Evolutionary conservation across 2,113 vertebrate genomes (phyloP).

Genomic region (Setophaga kirtlandii): DNA sequence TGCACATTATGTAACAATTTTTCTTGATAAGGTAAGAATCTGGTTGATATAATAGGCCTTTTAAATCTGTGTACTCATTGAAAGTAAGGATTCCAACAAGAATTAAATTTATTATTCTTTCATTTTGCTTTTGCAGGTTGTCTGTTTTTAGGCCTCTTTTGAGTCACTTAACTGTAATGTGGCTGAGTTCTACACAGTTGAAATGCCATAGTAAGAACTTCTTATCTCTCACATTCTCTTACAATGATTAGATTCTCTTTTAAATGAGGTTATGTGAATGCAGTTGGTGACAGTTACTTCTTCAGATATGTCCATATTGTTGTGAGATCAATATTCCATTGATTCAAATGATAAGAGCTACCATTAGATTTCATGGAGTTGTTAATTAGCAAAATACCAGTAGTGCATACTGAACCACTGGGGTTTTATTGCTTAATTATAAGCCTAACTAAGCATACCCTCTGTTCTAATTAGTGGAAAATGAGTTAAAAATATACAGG

Average conservation of each 20-base stretch:
- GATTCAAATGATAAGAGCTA: neutral
- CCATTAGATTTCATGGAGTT: neutral
- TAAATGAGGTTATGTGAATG: neutral
- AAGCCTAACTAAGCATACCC: constrained; percentile 45
- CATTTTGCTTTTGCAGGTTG: neutral
- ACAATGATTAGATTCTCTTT: neutral
- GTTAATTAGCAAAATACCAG: constrained; percentile 40
- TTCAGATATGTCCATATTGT: neutral
- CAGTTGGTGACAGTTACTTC: neutral
- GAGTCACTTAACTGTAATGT: neutral
- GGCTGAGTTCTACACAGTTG: neutral
- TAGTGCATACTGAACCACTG: constrained; percentile 28
- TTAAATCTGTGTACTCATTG: neutral
- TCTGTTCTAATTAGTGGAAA: constrained; percentile 48
- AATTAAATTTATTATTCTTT: neutral
- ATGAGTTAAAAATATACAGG: constrained; percentile 53
- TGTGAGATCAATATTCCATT: constrained; percentile 26
- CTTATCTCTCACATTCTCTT: neutral
- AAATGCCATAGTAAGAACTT: neutral
- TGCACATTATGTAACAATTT: neutral
- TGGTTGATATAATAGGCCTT: neutral
- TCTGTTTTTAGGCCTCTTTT: neutral
- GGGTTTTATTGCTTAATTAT: constrained; percentile 54
- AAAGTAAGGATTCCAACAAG: neutral
- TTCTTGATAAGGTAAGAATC: neutral